Evolutionary conservation across 1,140 invertebrate species (phyloP), one percentile per base, ranked within the genome.

Genomic region (Trachymyrmex cornetzi): DNA sequence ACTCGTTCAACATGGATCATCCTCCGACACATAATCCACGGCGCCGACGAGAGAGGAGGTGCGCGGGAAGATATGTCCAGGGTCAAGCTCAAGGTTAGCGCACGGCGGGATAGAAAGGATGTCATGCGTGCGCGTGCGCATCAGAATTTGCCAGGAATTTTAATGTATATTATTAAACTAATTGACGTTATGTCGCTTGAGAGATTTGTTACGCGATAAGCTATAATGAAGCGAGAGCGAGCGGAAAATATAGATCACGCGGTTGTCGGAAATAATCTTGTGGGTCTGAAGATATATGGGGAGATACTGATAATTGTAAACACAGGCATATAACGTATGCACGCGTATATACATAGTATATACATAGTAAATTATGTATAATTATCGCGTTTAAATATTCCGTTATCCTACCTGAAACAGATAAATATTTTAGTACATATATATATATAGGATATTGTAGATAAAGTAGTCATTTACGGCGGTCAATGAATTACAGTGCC

Each of bases 1-100:
- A 89, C 93, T 94, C 92, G 91, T 94, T 91, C 89, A 63, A 84
- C 89, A 82, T 89, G 84, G 64, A 91, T 90, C 84, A 74, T 87
- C 82, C 50, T 86, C 44, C 75, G 19, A 11, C 34, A 48, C 24
- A 30, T 82, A 34, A 72, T 87, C 27, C 61, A 11, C 64, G 72
- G 86, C 66, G 82, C 57, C 61, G 48, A 74, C 22, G 77, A 5
- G 77, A 5, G 44, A 6, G 44, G 14, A 19, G 38, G 22, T 1
- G 38, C 16, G 24, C 19, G 30, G 79, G 82, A 72, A 86, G 86
- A 79, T 88, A 90, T 57, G 30, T 59, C 85, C 87, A 90, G 89
- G 90, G 88, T 91, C 91, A 91, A 90, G 90, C 77, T 91, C 88
- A 91, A 92, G 90, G 89, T 87, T 55, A 66, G 67, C 67, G 27